Evolutionary conservation across 2,797 vertebrate species (phyloP).

Genomic region (Phalanger gymnotis): DNA sequence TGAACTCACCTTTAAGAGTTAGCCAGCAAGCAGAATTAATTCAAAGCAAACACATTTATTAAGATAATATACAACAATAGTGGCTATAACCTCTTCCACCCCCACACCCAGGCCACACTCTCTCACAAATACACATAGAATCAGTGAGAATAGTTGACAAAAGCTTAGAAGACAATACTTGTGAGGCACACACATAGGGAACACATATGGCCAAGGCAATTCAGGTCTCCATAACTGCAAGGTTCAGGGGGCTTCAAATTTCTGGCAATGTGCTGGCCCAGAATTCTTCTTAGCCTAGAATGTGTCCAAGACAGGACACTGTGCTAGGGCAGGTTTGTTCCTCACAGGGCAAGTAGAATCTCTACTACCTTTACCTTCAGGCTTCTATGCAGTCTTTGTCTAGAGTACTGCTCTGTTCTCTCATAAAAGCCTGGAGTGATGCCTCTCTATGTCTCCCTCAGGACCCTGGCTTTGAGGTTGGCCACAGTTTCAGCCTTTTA

Average conservation of each 20-base stretch:
- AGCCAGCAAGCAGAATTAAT: background rate
- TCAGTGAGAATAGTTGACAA: background rate
- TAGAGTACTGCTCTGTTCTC: background rate
- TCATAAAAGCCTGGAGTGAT: background rate
- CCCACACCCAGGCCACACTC: background rate
- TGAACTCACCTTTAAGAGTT: background rate
- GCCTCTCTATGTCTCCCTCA: no score
- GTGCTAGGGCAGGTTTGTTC: background rate
- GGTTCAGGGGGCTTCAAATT: background rate
- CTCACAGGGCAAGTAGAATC: background rate
- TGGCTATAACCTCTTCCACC: no score
- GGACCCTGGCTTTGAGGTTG: no score
- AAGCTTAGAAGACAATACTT: background rate
- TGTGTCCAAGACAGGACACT: background rate
- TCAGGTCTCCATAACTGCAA: background rate
- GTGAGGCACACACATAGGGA: background rate
- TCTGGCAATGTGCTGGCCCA: background rate
- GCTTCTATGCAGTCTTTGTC: background rate
- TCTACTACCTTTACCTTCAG: background rate
- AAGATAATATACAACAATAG: no score
- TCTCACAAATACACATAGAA: background rate
- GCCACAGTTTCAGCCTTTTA: no score
- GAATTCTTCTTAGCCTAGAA: background rate
- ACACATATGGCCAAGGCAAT: background rate
- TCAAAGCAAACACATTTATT: background rate